Base-by-base conservation (phyloP, 2,888 invertebrate species). In the Philereme vetulata region DNA sequence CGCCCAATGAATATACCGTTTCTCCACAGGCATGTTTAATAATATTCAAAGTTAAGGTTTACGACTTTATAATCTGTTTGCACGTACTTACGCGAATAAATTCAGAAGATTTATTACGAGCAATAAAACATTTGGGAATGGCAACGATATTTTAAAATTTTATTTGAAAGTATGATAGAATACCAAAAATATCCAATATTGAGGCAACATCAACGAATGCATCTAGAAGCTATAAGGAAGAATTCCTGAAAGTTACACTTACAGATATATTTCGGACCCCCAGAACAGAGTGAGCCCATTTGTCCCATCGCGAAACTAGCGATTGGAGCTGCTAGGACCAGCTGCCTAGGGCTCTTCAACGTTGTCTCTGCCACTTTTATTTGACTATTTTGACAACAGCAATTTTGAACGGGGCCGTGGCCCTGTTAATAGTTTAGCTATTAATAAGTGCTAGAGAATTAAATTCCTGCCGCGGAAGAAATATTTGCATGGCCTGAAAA, bases 81-180 rank as follows among this genome's bases (percentile, higher is more conserved):
- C 44, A 10, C 44, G 10, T 50, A 56, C 50, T 56, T 45, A 40
- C 36, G 34, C 21, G 51, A 56, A 56, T 51, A 46, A 55, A 55
- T 55, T 43, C 1, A 4, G 34, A n/a, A 46, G 51, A 56, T 56
- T 56, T 57, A 57, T 57, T 51, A 51, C 35, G 11, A 57, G 40
- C 51, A 51, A 51, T 57, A 57, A 57, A 57, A 57, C 51, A 57
- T 47, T 51, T 36, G 33, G 40, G 40, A 51, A 51, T 57, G 57
- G 46, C 57, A 51, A 35, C 40, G 47, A 57, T 57, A 51, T 51
- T 57, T 57, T 47, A 47, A 57, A 57, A 42, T 57, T 51, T 57
- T 57, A 46, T 51, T 51, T n/a, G 33, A n/a, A 33, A 3, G 33
- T n/a, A 9, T 9, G 46, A 46, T 46, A 34, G 5, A 46, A 46